Conservation (phyloP, 2,113 vertebrate species). For the Upupa epops region DNA sequence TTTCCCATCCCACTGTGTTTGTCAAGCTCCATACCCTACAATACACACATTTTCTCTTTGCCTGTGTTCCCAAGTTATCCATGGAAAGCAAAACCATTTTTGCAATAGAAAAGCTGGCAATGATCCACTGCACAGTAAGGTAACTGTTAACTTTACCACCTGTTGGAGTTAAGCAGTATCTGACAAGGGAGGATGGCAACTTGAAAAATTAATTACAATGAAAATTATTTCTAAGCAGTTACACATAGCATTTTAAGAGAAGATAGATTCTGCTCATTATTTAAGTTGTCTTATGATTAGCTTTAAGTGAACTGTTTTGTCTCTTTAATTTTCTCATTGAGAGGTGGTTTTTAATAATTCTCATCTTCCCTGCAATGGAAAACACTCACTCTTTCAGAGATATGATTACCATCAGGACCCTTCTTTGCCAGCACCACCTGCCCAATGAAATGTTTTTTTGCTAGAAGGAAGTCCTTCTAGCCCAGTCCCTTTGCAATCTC, state of each 20-base stretch:
- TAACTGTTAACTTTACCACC: neutral
- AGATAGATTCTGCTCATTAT: neutral
- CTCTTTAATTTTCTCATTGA: conserved; percentile 1
- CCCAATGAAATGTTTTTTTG: conserved; percentile 29
- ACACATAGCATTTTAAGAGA: neutral
- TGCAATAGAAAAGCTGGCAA: neutral
- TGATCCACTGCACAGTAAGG: neutral
- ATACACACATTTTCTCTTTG: neutral
- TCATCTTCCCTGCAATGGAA: conserved; percentile 46
- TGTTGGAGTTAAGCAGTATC: neutral
- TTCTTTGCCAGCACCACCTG: conserved; percentile 60
- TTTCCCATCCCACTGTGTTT: neutral
- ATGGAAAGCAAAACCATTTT: neutral
- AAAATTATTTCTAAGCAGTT: neutral
- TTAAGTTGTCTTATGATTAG: neutral
- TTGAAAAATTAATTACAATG: neutral
- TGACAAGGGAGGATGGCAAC: neutral
- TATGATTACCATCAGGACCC: conserved; percentile 62
- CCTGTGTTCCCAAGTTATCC: neutral
- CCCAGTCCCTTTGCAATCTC: neutral
- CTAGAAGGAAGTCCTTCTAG: neutral
- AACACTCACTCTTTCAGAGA: conserved; percentile 49
- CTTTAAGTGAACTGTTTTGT: neutral
- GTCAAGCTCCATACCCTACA: neutral
- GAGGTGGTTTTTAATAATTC: neutral